phyloP scores from a whole-genome alignment of 1,140 invertebrate species.

The Reticulitermes speratus region DNA sequence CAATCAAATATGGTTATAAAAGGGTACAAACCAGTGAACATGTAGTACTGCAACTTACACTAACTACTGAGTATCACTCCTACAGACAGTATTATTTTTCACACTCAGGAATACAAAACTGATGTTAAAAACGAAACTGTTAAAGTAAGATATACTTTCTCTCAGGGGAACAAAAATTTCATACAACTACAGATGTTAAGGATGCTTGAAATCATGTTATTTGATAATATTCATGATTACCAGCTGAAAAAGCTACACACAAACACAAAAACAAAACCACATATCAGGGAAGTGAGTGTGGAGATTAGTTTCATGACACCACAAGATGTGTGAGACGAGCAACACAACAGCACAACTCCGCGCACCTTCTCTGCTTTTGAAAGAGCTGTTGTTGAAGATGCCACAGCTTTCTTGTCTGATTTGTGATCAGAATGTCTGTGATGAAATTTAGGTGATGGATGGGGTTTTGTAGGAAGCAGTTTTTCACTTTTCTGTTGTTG shows the following conservation, averaged over 20 bases:
- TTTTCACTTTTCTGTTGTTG: slow-evolving; percentile 17
- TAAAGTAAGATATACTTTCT: no score
- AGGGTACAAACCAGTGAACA: no score
- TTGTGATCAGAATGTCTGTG: slow-evolving; percentile 29
- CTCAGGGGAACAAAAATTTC: no score
- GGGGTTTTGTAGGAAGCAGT: not conserved
- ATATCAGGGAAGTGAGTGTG: not conserved
- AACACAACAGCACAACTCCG: not conserved
- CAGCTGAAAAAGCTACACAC: not conserved
- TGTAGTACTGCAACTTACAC: no score
- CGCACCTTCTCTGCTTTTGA: slow-evolving; percentile 37
- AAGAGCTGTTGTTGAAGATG: slow-evolving; percentile 37
- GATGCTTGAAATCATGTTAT: no score
- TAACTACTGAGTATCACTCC: no score
- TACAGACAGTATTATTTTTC: no score
- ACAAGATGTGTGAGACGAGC: not conserved
- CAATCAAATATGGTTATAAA: no score
- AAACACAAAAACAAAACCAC: slow-evolving; percentile 6
- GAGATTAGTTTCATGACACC: not conserved
- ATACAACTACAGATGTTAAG: no score
- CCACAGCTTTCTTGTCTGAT: slow-evolving; percentile 41
- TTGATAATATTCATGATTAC: no score
- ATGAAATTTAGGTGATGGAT: slow-evolving; percentile 22
- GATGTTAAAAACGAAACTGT: no score
- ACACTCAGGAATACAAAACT: no score